phyloP scores from a whole-genome alignment of 92 coral and sea anemone species.

The Actinernus sp. region DNA sequence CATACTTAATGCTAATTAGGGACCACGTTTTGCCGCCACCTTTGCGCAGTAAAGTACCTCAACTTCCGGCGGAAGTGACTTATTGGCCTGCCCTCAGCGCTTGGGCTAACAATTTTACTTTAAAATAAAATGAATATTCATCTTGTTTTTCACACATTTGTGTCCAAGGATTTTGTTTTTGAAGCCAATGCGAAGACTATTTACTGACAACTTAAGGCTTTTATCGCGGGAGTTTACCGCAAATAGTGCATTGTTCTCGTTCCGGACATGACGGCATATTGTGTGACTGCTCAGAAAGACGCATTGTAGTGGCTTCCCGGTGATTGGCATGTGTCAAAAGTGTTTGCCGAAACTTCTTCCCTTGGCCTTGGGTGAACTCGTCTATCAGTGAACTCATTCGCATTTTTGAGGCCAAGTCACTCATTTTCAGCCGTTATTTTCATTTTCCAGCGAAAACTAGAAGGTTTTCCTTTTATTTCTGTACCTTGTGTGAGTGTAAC shows the following conservation, averaged over 20 bases:
- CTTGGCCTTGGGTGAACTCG: no score
- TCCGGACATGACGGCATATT: constrained; percentile 43
- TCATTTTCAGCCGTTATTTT: no score
- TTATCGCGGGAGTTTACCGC: constrained; percentile 3
- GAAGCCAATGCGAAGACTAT: constrained; percentile 14
- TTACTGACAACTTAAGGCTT: constrained; percentile 1
- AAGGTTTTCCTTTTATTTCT: no score
- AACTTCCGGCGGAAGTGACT: constrained; percentile 42
- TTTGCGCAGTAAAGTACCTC: neutral
- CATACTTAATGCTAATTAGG: neutral
- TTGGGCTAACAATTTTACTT: neutral
- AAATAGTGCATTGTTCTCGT: constrained; percentile 2
- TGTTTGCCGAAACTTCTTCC: neutral
- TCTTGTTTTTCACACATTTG: neutral
- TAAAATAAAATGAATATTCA: neutral
- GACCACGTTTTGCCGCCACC: neutral
- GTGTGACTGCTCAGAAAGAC: constrained; percentile 28
- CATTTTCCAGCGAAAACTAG: no score
- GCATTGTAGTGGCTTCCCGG: constrained; percentile 19
- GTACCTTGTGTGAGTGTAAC: no score
- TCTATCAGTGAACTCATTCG: no score
- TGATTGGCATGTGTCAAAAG: constrained; percentile 76
- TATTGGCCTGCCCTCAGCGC: neutral
- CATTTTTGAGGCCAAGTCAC: no score
- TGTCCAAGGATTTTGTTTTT: neutral